Conservation (phyloP, 23 tunicate species). For the Trididemnum nubilum region DNA sequence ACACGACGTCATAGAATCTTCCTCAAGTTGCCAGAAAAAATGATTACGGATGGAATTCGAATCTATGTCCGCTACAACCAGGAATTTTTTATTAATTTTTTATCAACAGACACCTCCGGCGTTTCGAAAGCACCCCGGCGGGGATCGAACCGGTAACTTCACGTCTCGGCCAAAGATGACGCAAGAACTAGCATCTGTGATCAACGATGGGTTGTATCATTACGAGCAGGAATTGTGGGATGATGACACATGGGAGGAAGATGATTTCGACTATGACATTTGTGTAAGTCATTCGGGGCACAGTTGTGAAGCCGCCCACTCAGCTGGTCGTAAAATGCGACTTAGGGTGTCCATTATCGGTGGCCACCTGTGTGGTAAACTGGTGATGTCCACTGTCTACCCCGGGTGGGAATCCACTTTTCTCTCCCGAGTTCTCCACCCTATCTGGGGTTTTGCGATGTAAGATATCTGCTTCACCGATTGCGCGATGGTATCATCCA, state of each 20-base stretch:
- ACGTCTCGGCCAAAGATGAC: conserved; percentile 73
- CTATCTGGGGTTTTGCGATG: too few relatives aligned
- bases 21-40: too few relatives aligned
- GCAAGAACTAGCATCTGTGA: conserved; percentile 66
- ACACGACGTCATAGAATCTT: too few relatives aligned
- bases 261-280: conserved; percentile 16
- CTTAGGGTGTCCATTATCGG: too few relatives aligned
- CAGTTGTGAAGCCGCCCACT: neutral
- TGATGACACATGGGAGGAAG: conserved; percentile 61
- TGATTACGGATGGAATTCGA: too few relatives aligned
- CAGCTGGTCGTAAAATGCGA: neutral
- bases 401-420: too few relatives aligned
- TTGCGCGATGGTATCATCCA: too few relatives aligned
- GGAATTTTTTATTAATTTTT: too few relatives aligned
- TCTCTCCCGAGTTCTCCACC: too few relatives aligned
- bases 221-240: conserved; percentile 91
- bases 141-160: conserved; percentile 79
- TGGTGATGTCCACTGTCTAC: too few relatives aligned
- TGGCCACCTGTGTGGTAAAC: neutral
- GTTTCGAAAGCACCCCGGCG: conserved; percentile 90
- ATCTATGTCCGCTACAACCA: too few relatives aligned
- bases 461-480: too few relatives aligned
- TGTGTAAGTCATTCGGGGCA: neutral
- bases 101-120: conserved; percentile 93
- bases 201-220: conserved; percentile 90